These are phyloP conservation scores for Hirundichthys speculiger DNA, from an alignment of 2,113 vertebrate species.

Conservation along the genomic window DNA sequence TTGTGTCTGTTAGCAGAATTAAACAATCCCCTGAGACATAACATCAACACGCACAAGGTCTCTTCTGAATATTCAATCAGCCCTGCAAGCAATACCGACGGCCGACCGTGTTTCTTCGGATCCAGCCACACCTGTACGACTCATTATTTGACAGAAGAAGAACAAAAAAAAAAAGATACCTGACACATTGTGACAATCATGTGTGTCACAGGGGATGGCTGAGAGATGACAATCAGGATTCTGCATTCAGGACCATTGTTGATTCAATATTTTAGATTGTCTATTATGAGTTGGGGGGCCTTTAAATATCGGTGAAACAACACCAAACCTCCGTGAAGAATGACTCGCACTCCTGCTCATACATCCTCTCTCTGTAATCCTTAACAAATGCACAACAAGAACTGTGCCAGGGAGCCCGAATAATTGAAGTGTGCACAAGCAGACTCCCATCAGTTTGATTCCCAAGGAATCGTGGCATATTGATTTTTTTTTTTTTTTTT, in stretches of 20 bases:
- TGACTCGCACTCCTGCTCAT: neutral
- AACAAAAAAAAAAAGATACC: slow-evolving; percentile 12
- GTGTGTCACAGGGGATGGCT: neutral
- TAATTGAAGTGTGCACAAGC: slow-evolving; percentile 36
- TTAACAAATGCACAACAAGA: slow-evolving; percentile 36
- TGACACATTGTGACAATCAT: slow-evolving; percentile 14
- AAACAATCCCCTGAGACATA: slow-evolving; percentile 70
- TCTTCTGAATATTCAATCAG: slow-evolving; percentile 70
- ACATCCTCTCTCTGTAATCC: slow-evolving; percentile 21
- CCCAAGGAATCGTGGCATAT: slow-evolving; percentile 37
- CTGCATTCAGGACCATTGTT: neutral
- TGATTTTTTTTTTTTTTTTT: slow-evolving; percentile 37
- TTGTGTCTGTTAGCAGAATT: slow-evolving; percentile 75
- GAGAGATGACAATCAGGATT: slow-evolving; percentile 21
- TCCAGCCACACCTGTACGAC: slow-evolving; percentile 29
- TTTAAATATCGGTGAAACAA: slow-evolving; percentile 38
- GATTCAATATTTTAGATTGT: slow-evolving; percentile 23
- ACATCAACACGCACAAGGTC: slow-evolving; percentile 71
- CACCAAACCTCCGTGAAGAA: slow-evolving; percentile 18
- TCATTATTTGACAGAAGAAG: slow-evolving; percentile 1
- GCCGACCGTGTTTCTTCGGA: slow-evolving; percentile 37
- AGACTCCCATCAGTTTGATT: slow-evolving; percentile 28
- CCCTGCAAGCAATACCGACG: slow-evolving; percentile 31
- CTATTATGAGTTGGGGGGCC: neutral
- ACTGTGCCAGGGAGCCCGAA: slow-evolving; percentile 20